phyloP scores from a whole-genome alignment of 2,797 vertebrate species.

The Anableps anableps region DNA sequence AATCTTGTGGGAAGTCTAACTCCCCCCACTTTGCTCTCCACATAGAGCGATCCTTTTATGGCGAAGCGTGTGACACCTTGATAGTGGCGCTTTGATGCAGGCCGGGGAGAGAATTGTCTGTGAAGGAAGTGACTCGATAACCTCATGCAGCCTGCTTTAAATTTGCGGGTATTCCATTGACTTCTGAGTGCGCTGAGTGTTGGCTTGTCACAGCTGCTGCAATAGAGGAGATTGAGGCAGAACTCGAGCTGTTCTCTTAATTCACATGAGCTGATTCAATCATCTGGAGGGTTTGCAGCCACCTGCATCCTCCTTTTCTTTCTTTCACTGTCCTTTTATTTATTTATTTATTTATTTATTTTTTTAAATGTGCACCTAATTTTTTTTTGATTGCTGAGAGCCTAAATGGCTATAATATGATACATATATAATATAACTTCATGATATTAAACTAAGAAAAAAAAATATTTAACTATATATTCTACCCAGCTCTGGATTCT shows the following conservation, averaged over 20 bases:
- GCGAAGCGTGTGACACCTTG: conserved; percentile 38
- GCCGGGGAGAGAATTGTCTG: conserved; percentile 41
- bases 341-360: no score
- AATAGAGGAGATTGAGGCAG: background rate
- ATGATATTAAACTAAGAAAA: background rate
- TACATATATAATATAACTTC: no score
- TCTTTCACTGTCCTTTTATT: no score
- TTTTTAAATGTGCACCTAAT: background rate
- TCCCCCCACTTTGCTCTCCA: conserved; percentile 15
- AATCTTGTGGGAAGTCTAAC: conserved; percentile 46
- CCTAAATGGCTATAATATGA: background rate
- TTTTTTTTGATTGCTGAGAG: background rate
- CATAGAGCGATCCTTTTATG: conserved; percentile 59
- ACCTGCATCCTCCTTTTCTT: background rate
- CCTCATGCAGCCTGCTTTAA: conserved; percentile 47
- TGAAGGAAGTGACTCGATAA: conserved; percentile 57
- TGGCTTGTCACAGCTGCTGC: conserved; percentile 8
- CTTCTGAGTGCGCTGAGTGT: conserved; percentile 22
- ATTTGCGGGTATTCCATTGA: conserved; percentile 30
- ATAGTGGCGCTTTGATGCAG: conserved; percentile 67
- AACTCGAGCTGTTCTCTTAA: background rate
- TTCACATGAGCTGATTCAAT: conserved; percentile 22
- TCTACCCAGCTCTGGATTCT: background rate
- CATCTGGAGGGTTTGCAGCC: background rate
- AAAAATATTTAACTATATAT: background rate